A percentile compares a stretch with the other conserved stretches of the same genome.
phyloP scores from a whole-genome alignment of 2,797 vertebrate genomes.

The Crenuchus spilurus region DNA sequence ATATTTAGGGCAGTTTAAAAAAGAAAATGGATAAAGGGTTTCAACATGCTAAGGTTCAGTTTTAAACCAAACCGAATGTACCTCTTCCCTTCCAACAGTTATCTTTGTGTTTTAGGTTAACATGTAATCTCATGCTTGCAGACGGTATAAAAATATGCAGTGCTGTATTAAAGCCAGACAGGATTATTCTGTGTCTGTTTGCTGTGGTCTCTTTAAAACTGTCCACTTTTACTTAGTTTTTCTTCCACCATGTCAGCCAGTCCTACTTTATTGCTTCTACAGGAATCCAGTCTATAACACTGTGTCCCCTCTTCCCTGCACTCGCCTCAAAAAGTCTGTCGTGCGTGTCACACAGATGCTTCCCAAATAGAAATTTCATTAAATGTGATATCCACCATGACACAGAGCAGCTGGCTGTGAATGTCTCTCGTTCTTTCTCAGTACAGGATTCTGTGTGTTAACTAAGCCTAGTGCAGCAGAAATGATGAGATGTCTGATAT shows the following conservation, averaged over 20 bases:
- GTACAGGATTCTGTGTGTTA: neutral
- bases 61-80: neutral
- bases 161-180: slow-evolving; percentile 2
- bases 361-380: slow-evolving; percentile 57
- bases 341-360: slow-evolving; percentile 46
- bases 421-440: neutral
- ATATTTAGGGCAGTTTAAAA: neutral
- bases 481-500: neutral
- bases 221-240: neutral
- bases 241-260: neutral
- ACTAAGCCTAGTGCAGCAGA: neutral
- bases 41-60: neutral
- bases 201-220: neutral
- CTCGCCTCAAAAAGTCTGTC: slow-evolving; percentile 40
- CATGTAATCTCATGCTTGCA: neutral
- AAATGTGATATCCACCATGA: slow-evolving; percentile 52
- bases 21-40: neutral
- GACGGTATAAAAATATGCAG: neutral
- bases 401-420: slow-evolving; percentile 30
- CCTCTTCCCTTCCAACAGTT: neutral
- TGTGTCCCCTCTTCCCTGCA: slow-evolving; percentile 22
- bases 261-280: slow-evolving; percentile 16
- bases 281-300: slow-evolving; percentile 27
- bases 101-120: neutral
- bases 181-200: neutral